phyloP scores from a whole-genome alignment of 2,113 vertebrate species.

The Crotalus horridus region DNA sequence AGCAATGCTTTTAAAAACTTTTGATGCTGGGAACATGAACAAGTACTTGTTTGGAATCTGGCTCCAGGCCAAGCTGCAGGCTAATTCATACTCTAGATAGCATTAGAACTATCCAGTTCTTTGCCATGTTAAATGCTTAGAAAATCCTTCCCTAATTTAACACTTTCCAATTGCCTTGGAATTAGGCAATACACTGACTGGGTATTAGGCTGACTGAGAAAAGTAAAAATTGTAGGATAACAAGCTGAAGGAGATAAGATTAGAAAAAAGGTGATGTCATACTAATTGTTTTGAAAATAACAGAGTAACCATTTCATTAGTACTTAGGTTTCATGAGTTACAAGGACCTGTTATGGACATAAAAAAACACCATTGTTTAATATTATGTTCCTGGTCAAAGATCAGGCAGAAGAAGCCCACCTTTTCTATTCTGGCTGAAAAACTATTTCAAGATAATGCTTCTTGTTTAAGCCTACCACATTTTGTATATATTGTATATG shows the following conservation, averaged over 20 bases:
- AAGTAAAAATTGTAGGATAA: background rate
- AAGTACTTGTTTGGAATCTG: constrained; percentile 16
- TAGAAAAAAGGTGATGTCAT: background rate
- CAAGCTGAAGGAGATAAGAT: background rate
- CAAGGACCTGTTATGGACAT: background rate
- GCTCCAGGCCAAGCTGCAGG: background rate
- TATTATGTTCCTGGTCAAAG: background rate
- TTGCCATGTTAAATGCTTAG: background rate
- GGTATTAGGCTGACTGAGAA: background rate
- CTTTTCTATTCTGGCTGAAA: background rate
- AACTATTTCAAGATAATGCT: background rate
- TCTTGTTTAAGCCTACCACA: background rate
- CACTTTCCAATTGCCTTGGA: background rate
- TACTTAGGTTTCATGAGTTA: background rate
- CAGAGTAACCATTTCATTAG: background rate
- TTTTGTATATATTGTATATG: background rate
- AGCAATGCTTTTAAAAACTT: constrained; percentile 47
- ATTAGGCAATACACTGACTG: background rate
- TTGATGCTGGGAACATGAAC: constrained; percentile 33
- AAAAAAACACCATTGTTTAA: background rate
- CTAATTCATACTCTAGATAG: background rate
- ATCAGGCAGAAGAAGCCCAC: background rate
- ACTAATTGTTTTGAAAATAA: background rate
- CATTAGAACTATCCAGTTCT: background rate
- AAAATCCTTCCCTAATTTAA: background rate